Evolutionary conservation across 2,797 vertebrate genomes (phyloP), one percentile per base, ranked within the genome.

Genomic region (Moxostoma hubbsi): DNA sequence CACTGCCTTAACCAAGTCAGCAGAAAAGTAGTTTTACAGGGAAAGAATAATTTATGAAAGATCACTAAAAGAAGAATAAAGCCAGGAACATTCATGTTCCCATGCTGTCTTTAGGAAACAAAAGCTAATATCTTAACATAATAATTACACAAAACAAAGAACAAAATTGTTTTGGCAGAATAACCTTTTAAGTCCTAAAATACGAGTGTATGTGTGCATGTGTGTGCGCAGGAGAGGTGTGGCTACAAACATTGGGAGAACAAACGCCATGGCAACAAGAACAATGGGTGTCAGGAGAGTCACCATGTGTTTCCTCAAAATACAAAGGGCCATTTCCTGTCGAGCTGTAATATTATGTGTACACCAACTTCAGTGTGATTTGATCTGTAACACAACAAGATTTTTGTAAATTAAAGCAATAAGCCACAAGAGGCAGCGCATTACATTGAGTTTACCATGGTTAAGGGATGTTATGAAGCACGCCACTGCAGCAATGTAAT

Each of bases 281-380:
- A 89, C 85, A 89, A 87, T 86, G 66, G 12, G 65, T 79, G 86
- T 83, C 84, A 85, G 65, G 47, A 73, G 46, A 63, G 79, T 82
- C 82, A 79, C 68, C 50, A 50, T 75, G 82, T 86, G 81, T 75
- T 87, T 88, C 86, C 87, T 86, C 59, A 69, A 50, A 65, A 62
- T 36, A 55, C 75, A 78, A 58, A 47, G 65, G 58, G 36, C 58
- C 13, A 71, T 77, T 81, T 86, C 85, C 83, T 83, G 85, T 16
- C 66, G 36, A 67, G 62, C 47, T 9, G 10, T 62, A 69, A 69
- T 76, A 13, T 65, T 67, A 62, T 73, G 70, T 9, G 61, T 75
- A 58, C 36, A 70, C 55, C 50, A 57, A 62, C 54, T 53, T 51
- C 46, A 2, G 57, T 77, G 65, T 50, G 66, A 51, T 46, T 24